Base-by-base conservation (phyloP, 2,888 invertebrate genomes). In the Lydus trimaculatus region DNA sequence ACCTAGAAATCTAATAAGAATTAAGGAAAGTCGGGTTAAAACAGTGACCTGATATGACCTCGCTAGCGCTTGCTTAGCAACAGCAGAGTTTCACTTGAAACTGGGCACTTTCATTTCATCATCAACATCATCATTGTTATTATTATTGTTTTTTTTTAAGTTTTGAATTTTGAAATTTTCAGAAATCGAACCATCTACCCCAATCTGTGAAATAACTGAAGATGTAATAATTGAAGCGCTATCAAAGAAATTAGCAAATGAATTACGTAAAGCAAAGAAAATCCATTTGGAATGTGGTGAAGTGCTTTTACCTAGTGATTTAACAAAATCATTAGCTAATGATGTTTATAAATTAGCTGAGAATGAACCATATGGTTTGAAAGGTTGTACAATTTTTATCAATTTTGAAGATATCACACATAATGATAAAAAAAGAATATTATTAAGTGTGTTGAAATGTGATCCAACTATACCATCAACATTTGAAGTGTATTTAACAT, bases 341-440 rank as follows among this genome's bases (percentile, higher is more conserved):
- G 92, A 94, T 83, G 91, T 94, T 69, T 88, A 95, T 67, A 88
- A 89, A 67, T 90, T 94, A 86, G 94, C 95, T 0, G 94, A 95
- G 82, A 91, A 91, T 60, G 96, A 96, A 85, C 95, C 95, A n/a
- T 96, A 94, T 85, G 96, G 96, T 63, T 89, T 95, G 43, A 87
- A 94, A 76, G 96, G 95, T 31, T 94, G 94, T 80, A 92, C 92
- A 15, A 87, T 96, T 70, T 93, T 91, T 84, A 91, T 96, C 68
- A 92, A 93, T 84, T 92, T 94, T 78, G 92, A 94, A 82, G 91
- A 91, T 62, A 90, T 43, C 4, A n/a, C n/a, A n/a, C 48, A 48
- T 2, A 88, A 87, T n/a, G n/a, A n/a, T 64, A 85, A 88, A 73
- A 88, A 88, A 83, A 88, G 92, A 77, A 88, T 90, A 79, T 88